phyloP scores from a whole-genome alignment of 35 echinoderm and acorn worm genomes.

The Apostichopus japonicus region DNA sequence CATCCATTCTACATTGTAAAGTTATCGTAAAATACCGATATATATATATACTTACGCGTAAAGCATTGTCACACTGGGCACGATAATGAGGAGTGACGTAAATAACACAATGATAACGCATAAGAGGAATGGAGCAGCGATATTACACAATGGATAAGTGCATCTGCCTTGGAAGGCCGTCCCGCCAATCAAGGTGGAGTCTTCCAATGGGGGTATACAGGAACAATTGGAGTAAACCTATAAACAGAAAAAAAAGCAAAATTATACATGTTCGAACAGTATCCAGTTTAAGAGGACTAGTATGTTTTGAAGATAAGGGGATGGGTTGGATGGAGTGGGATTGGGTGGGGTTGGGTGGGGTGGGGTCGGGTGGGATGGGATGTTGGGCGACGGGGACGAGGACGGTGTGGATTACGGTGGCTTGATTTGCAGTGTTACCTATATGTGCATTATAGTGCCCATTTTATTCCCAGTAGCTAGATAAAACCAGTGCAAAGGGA shows the following conservation, averaged over 20 bases:
- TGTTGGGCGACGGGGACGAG: too few relatives aligned
- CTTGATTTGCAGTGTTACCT: too few relatives aligned
- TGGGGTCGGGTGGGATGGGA: too few relatives aligned
- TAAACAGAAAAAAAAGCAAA: background rate
- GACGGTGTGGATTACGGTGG: too few relatives aligned
- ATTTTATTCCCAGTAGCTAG: too few relatives aligned
- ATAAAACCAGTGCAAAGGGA: too few relatives aligned
- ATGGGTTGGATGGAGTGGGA: too few relatives aligned
- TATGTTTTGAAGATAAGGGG: too few relatives aligned
- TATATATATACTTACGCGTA: conserved; percentile 27
- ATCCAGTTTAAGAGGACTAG: too few relatives aligned
- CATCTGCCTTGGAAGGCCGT: conserved; percentile 23
- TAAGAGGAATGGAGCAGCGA: conserved; percentile 33
- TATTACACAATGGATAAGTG: conserved; percentile 23
- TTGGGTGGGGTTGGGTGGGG: too few relatives aligned
- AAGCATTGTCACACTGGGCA: conserved; percentile 39
- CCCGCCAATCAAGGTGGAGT: background rate
- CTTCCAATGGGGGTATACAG: background rate
- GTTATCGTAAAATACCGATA: background rate
- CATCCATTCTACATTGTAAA: too few relatives aligned
- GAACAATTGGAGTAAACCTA: conserved; percentile 17
- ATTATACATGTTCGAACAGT: background rate
- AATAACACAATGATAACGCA: conserved; percentile 40
- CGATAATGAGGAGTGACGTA: conserved; percentile 3
- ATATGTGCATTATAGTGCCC: too few relatives aligned